Base-by-base conservation (phyloP, 1,140 invertebrate species). In the Euura lappo region DNA sequence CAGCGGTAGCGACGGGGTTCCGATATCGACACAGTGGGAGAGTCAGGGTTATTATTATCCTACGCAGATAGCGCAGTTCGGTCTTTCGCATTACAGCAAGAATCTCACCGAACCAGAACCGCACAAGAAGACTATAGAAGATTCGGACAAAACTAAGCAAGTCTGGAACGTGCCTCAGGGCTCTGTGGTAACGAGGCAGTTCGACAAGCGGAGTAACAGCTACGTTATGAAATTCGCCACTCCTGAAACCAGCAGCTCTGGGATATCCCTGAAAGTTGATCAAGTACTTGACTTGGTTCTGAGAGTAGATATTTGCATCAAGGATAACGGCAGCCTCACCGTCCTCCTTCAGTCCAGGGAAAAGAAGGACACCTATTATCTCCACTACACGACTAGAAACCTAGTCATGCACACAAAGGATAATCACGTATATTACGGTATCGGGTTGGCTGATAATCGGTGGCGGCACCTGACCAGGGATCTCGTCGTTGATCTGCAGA, bases 31-130 rank as follows among this genome's bases (percentile, higher is more conserved):
- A 0, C 98, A 99, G 82, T 99, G 98, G 98, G 94, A 97, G 74
- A 94, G 93, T 43, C 91, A 92, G 67, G 98, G 97, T 0, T 99
- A 99, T 86, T 98, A 94, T 85, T 99, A 99, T 89, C 97, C 98
- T 0, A 99, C 98, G 2, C 98, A 99, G 90, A 98, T 99, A 76
- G 97, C 98, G 4, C 98, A 99, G 85, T 99, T 97, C 86, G 98
- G 96, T 0, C 86, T 99, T 47, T 96, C 97, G 44, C 98, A 99
- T 88, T 99, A 98, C 87, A 98, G 96, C 84, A 99, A 99, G 88
- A 96, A 97, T 87, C 82, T 97, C 13, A 95, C 94, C 0, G 95
- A 96, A 79, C 91, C 93, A 1, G 91, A 93, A 78, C 94, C 94
- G 4, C 89, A 91, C 47, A 86, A 91, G 74, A 91, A 90, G 77